Conservation (phyloP, 1,140 invertebrate species). For the Hydropsyche tenuis region DNA sequence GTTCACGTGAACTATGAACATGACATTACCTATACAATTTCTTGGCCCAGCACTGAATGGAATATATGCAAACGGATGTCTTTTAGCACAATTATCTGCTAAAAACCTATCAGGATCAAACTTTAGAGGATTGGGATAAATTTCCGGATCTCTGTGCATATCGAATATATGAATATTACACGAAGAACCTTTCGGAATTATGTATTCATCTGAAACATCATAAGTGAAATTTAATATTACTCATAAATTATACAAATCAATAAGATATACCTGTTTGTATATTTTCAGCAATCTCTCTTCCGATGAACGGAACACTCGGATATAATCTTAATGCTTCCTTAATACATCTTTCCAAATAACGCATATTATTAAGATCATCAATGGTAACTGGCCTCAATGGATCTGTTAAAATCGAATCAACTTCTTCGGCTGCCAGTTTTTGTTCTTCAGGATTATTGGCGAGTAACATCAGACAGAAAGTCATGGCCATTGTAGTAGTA, state of each 20-base stretch:
- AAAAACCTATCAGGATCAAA: conserved; percentile 36
- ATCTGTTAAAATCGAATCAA: conserved; percentile 67
- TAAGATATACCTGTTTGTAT: background rate
- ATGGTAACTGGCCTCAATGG: conserved; percentile 60
- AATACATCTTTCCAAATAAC: conserved; percentile 70
- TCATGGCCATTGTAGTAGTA: conserved; percentile 51
- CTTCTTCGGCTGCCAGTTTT: conserved; percentile 67
- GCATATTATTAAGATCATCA: conserved; percentile 65
- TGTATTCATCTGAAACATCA: conserved; percentile 28
- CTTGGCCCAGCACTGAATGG: conserved; percentile 35
- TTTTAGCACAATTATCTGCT: conserved; percentile 19
- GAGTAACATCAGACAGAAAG: conserved; percentile 49
- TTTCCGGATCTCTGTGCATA: conserved; percentile 31
- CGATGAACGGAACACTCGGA: conserved; percentile 70
- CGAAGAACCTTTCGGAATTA: conserved; percentile 35
- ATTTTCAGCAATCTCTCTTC: conserved; percentile 57
- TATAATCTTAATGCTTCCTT: conserved; percentile 68
- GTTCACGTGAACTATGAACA: conserved; percentile 66
- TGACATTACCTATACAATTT: conserved; percentile 25
- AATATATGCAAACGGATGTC: conserved; percentile 31
- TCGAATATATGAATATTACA: conserved; percentile 38
- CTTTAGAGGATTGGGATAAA: conserved; percentile 25
- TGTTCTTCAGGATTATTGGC: conserved; percentile 51
- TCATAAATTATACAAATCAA: background rate
- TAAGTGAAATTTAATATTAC: background rate